Evolutionary conservation across 23 tunicate species (phyloP).

Genomic region (Botrylloides violaceus): DNA sequence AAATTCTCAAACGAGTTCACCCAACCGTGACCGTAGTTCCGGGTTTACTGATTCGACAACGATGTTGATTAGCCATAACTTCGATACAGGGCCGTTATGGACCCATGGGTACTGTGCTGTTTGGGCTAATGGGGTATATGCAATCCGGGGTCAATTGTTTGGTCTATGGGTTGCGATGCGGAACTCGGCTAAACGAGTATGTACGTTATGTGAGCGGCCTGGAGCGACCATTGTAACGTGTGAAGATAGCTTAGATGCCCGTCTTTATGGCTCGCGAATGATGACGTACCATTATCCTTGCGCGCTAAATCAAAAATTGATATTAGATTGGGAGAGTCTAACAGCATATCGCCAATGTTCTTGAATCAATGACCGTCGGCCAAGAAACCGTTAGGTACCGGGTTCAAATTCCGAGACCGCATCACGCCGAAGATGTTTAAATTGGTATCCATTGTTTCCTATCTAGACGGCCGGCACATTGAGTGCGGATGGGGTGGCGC

Average conservation of each 20-base stretch:
- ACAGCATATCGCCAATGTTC: conserved; percentile 6
- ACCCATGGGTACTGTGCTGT: conserved; percentile 50
- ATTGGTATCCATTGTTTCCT: too few relatives aligned
- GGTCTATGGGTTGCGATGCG: conserved; percentile 29
- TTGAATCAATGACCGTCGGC: too few relatives aligned
- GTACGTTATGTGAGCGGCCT: conserved; percentile 12
- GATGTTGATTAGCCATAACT: conserved; percentile 26
- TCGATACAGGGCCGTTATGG: conserved; percentile 35
- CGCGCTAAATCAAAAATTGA: background rate
- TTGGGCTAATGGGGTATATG: conserved; percentile 50
- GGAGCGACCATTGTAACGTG: conserved; percentile 17
- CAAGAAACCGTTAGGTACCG: too few relatives aligned
- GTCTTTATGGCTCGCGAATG: conserved; percentile 2
- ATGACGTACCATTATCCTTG: conserved; percentile 17
- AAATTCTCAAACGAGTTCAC: background rate
- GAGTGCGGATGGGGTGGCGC: too few relatives aligned
- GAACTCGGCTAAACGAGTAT: background rate
- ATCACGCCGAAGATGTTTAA: too few relatives aligned
- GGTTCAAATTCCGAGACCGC: too few relatives aligned
- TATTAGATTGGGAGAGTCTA: conserved; percentile 1
- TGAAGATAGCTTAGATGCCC: background rate
- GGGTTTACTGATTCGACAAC: conserved; percentile 4
- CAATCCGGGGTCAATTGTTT: conserved; percentile 31
- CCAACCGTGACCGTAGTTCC: background rate
- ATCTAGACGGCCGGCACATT: too few relatives aligned